Conservation (phyloP, 1,140 invertebrate genomes). For the Luehdorfia chinensis region DNA sequence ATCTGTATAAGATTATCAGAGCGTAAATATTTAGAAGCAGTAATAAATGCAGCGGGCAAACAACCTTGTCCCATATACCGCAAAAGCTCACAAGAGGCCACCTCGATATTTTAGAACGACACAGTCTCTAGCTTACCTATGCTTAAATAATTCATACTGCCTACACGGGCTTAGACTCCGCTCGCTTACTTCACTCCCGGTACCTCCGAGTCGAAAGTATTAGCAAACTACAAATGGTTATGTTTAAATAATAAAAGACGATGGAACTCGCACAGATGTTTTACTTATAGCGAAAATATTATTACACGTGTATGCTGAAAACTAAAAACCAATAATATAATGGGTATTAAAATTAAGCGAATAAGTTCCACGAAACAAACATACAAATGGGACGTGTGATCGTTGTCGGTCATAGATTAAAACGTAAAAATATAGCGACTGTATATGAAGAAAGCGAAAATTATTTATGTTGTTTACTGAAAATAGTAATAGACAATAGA, state of each 20-base stretch:
- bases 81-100: constrained; percentile 19
- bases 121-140: constrained; percentile 19
- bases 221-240: constrained; percentile 24
- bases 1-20: not conserved
- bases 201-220: constrained; percentile 15
- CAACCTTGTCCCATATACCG: constrained; percentile 36
- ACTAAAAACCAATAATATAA: no score
- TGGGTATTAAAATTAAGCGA: no score
- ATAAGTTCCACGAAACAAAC: no score
- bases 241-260: constrained; percentile 34
- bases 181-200: constrained; percentile 18
- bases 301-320: no score
- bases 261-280: no score
- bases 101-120: constrained; percentile 31
- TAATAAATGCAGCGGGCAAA: constrained; percentile 18
- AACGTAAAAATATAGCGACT: no score
- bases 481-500: no score
- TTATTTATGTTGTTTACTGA: no score
- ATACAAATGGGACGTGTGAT: no score
- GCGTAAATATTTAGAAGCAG: not conserved
- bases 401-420: no score
- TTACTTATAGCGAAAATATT: no score
- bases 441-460: no score
- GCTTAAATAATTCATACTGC: constrained; percentile 42
- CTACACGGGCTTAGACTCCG: constrained; percentile 19